Evolutionary conservation across 2,797 vertebrate species (phyloP).

Genomic region (Alca torda): DNA sequence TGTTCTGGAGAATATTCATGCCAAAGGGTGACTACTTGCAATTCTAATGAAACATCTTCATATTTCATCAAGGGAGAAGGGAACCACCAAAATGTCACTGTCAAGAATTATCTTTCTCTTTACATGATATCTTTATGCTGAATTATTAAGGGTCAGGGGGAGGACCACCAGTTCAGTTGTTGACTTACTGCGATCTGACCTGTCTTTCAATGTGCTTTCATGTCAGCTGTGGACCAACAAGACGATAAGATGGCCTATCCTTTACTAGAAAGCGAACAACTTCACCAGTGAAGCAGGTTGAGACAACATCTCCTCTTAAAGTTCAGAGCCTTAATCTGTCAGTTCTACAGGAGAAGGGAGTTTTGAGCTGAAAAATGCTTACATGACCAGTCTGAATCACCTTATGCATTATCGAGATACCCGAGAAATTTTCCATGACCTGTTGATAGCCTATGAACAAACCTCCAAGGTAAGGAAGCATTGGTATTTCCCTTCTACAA

Average conservation of each 20-base stretch:
- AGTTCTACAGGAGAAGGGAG: neutral
- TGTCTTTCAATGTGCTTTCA: neutral
- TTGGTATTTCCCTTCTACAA: neutral
- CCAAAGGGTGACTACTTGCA: conserved; percentile 36
- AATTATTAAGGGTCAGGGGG: neutral
- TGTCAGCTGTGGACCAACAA: neutral
- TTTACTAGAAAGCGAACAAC: neutral
- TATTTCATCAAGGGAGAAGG: neutral
- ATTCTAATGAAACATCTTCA: conserved; percentile 1
- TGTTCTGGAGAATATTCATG: conserved; percentile 43
- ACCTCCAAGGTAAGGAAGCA: neutral
- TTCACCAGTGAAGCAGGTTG: neutral
- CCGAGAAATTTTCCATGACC: neutral
- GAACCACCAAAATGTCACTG: conserved; percentile 4
- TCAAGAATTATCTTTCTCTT: conserved; percentile 22
- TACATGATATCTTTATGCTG: neutral
- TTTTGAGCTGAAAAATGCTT: neutral
- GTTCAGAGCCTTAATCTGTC: neutral
- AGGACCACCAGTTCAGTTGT: neutral
- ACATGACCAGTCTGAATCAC: neutral
- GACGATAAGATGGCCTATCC: neutral
- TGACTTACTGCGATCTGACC: neutral
- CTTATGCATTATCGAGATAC: neutral
- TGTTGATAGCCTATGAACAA: neutral
- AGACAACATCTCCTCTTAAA: neutral